Conservation (phyloP, 2,113 vertebrate genomes). For the Phalacrocorax carbo region DNA sequence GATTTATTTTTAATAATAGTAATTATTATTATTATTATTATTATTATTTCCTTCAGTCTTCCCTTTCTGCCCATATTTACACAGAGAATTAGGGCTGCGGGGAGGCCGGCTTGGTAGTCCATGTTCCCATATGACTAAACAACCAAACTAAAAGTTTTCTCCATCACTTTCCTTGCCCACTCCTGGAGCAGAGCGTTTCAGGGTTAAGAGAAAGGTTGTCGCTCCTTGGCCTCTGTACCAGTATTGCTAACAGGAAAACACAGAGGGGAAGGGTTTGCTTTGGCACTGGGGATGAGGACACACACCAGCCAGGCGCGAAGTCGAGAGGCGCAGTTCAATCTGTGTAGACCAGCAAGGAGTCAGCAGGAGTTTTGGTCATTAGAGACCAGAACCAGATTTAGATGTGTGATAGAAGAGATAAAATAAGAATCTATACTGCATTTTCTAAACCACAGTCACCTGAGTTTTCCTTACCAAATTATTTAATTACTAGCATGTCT, state of each 20-base stretch:
- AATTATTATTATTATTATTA: neutral
- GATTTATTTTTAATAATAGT: neutral
- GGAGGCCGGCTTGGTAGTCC: neutral
- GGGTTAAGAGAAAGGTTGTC: neutral
- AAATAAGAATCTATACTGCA: neutral
- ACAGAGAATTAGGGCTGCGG: neutral
- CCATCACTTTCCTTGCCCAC: neutral
- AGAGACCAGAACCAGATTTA: neutral
- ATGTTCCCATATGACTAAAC: neutral
- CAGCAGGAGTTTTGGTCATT: neutral
- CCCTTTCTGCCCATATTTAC: neutral
- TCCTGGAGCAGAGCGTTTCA: neutral
- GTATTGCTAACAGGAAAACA: neutral
- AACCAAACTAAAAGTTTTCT: neutral
- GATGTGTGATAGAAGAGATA: accelerated
- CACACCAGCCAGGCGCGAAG: neutral
- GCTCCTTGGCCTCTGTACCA: neutral
- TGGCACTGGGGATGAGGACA: neutral
- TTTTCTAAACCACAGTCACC: neutral
- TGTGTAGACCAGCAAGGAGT: neutral
- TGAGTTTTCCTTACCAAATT: neutral
- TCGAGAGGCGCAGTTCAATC: neutral
- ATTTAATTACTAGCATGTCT: neutral
- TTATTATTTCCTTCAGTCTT: neutral
- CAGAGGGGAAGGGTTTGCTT: neutral